These are phyloP conservation scores for Lepidurus packardi DNA, from an alignment of 1,140 invertebrate genomes.

Conservation along the genomic window DNA sequence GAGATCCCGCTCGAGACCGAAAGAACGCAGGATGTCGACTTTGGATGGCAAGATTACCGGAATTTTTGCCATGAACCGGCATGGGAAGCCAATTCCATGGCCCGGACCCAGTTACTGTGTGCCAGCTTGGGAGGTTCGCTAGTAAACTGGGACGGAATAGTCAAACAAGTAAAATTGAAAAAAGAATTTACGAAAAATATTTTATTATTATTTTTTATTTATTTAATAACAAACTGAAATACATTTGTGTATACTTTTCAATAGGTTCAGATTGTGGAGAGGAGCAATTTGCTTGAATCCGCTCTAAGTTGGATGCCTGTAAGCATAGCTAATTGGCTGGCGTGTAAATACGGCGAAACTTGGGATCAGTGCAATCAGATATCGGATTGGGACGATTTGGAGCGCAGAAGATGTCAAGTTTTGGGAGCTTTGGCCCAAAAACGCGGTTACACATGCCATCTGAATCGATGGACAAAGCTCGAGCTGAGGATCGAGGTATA, in stretches of 20 bases:
- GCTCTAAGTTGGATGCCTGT: constrained; percentile 11
- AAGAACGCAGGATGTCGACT: not conserved
- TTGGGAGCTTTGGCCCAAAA: constrained; percentile 4
- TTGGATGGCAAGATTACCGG: constrained; percentile 19
- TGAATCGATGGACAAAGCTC: not conserved
- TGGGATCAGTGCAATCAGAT: constrained; percentile 17
- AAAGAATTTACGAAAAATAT: no score
- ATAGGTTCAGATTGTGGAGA: constrained; percentile 22
- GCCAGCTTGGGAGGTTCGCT: not conserved
- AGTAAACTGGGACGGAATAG: constrained; percentile 22
- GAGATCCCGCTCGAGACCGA: not conserved
- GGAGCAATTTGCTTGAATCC: not conserved
- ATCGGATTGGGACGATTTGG: not conserved
- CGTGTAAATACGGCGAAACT: not conserved
- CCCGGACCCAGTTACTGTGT: constrained; percentile 14
- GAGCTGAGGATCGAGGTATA: constrained; percentile 15
- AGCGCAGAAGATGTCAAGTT: not conserved
- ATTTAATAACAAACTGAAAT: no score
- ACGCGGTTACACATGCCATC: constrained; percentile 20
- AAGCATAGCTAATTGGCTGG: constrained; percentile 10
- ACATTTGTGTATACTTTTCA: not conserved
- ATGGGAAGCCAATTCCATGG: constrained; percentile 26
- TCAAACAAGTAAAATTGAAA: constrained; percentile 18
- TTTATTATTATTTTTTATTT: no score
- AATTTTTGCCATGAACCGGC: constrained; percentile 27